Base-by-base conservation (phyloP, 2,888 invertebrate genomes). In the Ferdinandea cuprea region DNA sequence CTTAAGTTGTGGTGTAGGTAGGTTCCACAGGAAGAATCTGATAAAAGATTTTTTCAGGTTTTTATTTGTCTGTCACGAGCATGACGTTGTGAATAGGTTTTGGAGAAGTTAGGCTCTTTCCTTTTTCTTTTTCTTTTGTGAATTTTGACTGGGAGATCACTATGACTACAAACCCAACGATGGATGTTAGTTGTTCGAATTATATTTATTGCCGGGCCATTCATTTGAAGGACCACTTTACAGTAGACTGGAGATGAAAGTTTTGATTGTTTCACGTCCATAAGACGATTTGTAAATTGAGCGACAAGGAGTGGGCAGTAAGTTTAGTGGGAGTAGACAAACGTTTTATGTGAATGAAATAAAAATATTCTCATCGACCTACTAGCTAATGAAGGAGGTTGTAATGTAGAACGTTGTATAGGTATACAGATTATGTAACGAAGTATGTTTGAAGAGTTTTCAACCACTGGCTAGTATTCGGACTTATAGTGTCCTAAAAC, bases 1-100 rank as follows among this genome's bases (percentile, higher is more conserved):
- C 35, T 7, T 44, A 44, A 1, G 1, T 15, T 19, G n/a, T 3
- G 3, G 6, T 13, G 5, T 15, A 9, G n/a, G 50, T 52, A 32
- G 37, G 56, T 32, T 8, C 42, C 58, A 8, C 28, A 35, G 35
- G n/a, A 54, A 35, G 35, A 76, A 71, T 81, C 71, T 72, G 81
- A 81, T 76, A 69, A 76, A 81, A 76, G 37, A 65, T 71, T 76
- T 74, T 81, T 66, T 71, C 71, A 66, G 69, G 58, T 54, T 59
- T 81, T 59, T 59, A 59, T 76, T 61, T 63, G 48, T 30, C 25
- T 44, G 7, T 19, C 46, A 13, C 58, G 15, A 37, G 7, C 4
- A 1, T 44, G 7, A 28, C 25, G n/a, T 15, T 28, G 32, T 9
- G 15, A 35, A 25, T 54, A n/a, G n/a, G 52, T 32, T 69, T 52